Evolutionary conservation across 2,888 invertebrate genomes (phyloP).

Genomic region (Myathropa florea): DNA sequence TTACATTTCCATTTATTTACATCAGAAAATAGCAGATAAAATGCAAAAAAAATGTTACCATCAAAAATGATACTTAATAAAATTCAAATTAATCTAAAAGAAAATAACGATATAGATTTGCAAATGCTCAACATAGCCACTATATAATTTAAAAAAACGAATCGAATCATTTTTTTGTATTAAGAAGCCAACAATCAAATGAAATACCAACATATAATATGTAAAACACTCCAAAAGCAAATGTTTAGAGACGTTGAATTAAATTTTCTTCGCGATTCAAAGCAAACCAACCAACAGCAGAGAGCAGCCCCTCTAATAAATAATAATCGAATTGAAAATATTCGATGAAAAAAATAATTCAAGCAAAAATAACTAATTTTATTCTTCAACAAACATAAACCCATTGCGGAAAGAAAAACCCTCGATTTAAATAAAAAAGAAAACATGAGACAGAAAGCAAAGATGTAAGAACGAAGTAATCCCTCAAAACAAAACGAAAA

Average conservation of each 20-base stretch:
- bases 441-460: slow-evolving; percentile 63
- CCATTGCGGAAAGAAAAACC: slow-evolving; percentile 59
- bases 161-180: slow-evolving; percentile 27
- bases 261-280: slow-evolving; percentile 36
- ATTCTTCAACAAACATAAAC: slow-evolving; percentile 33
- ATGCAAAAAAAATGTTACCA: slow-evolving; percentile 45
- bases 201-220: slow-evolving; percentile 45
- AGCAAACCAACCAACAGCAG: slow-evolving; percentile 41
- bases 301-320: slow-evolving; percentile 58
- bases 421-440: slow-evolving; percentile 44
- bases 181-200: slow-evolving; percentile 58
- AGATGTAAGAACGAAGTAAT: slow-evolving; percentile 30
- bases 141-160: slow-evolving; percentile 55
- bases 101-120: slow-evolving; percentile 71
- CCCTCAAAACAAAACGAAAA: slow-evolving; percentile 33
- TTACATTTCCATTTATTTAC: slow-evolving; percentile 62
- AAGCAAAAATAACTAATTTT: slow-evolving; percentile 30
- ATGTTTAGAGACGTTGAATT: slow-evolving; percentile 33
- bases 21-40: slow-evolving; percentile 39
- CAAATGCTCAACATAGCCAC: slow-evolving; percentile 64
- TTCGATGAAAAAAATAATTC: slow-evolving; percentile 12
- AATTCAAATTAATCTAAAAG: slow-evolving; percentile 29
- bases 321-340: slow-evolving; percentile 38
- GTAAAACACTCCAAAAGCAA: slow-evolving; percentile 52
- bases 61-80: slow-evolving; percentile 25